Base-by-base conservation (phyloP, 2,888 invertebrate species). In the Tortricodes alternella region DNA sequence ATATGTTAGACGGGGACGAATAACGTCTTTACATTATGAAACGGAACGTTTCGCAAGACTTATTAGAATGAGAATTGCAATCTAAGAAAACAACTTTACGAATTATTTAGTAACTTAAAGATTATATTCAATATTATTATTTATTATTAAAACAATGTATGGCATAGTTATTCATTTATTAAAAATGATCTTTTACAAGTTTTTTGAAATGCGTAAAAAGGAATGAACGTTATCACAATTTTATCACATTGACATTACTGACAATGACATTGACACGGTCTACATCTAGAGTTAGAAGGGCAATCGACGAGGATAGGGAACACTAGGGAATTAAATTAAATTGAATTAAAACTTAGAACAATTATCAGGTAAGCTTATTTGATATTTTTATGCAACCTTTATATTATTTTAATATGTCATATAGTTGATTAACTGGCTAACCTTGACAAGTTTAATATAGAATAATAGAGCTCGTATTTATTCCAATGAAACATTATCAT, bases 381-480 rank as follows among this genome's bases (percentile, higher is more conserved):
- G 3, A n/a, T n/a, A n/a, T n/a, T n/a, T n/a, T n/a, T n/a, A n/a
- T n/a, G n/a, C 18, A 13, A 37, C 37, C 18, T 37, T 18, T n/a
- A 37, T 18, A 18, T 18, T 18, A n/a, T 11, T 4, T 27, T 7
- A 21, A 21, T 39, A 62, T 48, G 58, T 60, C 21, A 23, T 21
- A 3, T 21, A 5, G 19, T 21, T 37, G 6, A 37, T 8, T 39
- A 7, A 3, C 9, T 7, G n/a, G 5, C 4, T 74, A 79, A 78
- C 83, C 82, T 83, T 85, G 81, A 80, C 75, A 73, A 69, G 59
- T 58, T 66, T 64, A n/a, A n/a, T n/a, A n/a, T 64, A 48, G 63
- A 58, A 55, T 61, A 51, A 48, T 59, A 48, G 48, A 59, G 65
- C 63, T 64, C 65, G 66, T 67, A 68, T 67, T 65, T 67, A 63